Conservation (phyloP, 2,113 vertebrate species). For the Rhinichthys klamathensis region DNA sequence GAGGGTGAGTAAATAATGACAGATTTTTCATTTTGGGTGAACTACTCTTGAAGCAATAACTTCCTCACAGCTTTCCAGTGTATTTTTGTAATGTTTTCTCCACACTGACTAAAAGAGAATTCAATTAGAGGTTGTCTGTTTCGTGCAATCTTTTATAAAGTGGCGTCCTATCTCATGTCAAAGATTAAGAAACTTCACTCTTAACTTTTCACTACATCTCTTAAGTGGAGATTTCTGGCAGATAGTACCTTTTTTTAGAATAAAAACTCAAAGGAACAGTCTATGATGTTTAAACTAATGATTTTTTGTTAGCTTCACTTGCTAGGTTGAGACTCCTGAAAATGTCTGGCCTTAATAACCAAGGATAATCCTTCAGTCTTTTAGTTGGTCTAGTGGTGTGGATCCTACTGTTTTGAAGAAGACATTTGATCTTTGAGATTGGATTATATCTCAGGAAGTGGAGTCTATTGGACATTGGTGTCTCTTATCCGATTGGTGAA, state of each 20-base stretch:
- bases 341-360: neutral
- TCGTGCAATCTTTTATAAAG: neutral
- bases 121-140: neutral
- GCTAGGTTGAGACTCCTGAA: neutral
- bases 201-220: neutral
- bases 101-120: neutral
- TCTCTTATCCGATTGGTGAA: constrained; percentile 43
- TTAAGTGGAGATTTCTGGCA: neutral
- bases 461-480: constrained; percentile 11
- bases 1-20: neutral
- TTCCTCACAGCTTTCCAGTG: neutral
- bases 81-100: neutral
- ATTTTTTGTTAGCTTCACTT: neutral
- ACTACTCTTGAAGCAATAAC: neutral
- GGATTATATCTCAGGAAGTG: constrained; percentile 39
- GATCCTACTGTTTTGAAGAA: constrained; percentile 27
- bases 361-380: constrained; percentile 13
- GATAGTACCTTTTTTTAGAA: neutral
- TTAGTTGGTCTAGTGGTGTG: constrained; percentile 30
- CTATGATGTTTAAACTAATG: neutral
- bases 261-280: neutral
- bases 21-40: neutral
- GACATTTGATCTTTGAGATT: constrained; percentile 43
- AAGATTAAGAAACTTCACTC: neutral
- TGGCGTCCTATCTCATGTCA: neutral